phyloP scores from a whole-genome alignment of 1,140 invertebrate species.

The Lutraria rhynchaena region DNA sequence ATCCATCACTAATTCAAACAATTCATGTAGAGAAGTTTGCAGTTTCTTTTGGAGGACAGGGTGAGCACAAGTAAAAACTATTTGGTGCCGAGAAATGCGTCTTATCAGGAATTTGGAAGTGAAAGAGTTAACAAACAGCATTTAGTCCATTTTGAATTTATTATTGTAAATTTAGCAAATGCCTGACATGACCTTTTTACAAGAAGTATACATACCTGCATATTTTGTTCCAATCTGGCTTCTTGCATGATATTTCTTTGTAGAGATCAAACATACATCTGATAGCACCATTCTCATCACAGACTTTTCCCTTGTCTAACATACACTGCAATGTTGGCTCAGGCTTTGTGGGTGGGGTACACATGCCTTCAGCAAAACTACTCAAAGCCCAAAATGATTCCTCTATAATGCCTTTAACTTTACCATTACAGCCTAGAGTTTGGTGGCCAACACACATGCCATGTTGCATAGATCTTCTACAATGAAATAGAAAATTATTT shows the following conservation, averaged over 20 bases:
- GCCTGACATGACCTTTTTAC: no score
- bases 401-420: background rate
- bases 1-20: no score
- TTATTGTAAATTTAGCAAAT: no score
- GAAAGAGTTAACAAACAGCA: no score
- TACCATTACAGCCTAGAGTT: background rate
- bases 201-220: conserved; percentile 24
- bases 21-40: no score
- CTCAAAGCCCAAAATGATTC: background rate
- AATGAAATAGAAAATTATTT: no score
- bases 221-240: conserved; percentile 17
- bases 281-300: background rate
- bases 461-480: background rate
- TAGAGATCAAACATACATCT: conserved; percentile 23
- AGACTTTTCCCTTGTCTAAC: background rate
- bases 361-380: background rate
- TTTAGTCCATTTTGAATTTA: no score
- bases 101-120: no score
- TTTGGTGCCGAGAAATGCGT: no score
- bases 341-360: conserved; percentile 27
- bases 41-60: no score
- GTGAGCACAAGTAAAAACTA: no score
- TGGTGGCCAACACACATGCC: conserved; percentile 9
- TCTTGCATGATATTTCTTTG: conserved; percentile 3
- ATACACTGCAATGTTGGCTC: conserved; percentile 45